Evolutionary conservation across 2,797 vertebrate species (phyloP).

Genomic region (Lithobates sylvaticus): DNA sequence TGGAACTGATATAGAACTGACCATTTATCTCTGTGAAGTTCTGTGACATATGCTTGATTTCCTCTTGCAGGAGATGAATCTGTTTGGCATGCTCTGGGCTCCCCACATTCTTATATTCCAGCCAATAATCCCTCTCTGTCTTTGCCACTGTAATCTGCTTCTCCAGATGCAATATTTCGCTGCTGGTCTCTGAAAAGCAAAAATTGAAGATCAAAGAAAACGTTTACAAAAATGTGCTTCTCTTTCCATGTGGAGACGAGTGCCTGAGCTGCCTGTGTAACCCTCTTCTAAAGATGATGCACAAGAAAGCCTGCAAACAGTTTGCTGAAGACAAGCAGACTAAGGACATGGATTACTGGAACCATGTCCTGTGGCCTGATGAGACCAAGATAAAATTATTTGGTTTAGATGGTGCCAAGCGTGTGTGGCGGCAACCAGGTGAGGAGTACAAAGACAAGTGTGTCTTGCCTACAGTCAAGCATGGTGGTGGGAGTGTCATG

Average conservation of each 20-base stretch:
- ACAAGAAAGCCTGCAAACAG: too few species aligned
- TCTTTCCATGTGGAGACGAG: background rate
- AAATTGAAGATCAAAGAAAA: conserved; percentile 1
- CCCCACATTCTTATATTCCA: conserved; percentile 79
- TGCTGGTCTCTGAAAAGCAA: conserved; percentile 71
- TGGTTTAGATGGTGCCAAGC: too few species aligned
- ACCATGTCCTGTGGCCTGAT: too few species aligned
- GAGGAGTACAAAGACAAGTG: too few species aligned
- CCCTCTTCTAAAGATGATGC: too few species aligned
- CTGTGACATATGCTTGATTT: conserved; percentile 71
- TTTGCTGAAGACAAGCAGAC: too few species aligned
- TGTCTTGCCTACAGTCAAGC: too few species aligned
- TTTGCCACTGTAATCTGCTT: conserved; percentile 68
- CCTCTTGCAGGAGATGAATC: conserved; percentile 73
- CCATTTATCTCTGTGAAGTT: conserved; percentile 76
- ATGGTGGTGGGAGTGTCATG: too few species aligned
- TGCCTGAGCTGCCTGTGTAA: conserved; percentile 18
- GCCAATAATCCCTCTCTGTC: conserved; percentile 75
- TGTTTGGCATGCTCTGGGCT: conserved; percentile 70
- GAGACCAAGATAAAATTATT: too few species aligned
- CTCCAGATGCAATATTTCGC: conserved; percentile 69
- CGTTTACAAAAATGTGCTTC: background rate
- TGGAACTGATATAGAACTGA: conserved; percentile 64
- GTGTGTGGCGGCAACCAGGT: too few species aligned
- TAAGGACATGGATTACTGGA: too few species aligned